These are phyloP conservation scores for Triplophysa tibetana DNA, from an alignment of 2,113 vertebrate genomes.

Conservation along the genomic window DNA sequence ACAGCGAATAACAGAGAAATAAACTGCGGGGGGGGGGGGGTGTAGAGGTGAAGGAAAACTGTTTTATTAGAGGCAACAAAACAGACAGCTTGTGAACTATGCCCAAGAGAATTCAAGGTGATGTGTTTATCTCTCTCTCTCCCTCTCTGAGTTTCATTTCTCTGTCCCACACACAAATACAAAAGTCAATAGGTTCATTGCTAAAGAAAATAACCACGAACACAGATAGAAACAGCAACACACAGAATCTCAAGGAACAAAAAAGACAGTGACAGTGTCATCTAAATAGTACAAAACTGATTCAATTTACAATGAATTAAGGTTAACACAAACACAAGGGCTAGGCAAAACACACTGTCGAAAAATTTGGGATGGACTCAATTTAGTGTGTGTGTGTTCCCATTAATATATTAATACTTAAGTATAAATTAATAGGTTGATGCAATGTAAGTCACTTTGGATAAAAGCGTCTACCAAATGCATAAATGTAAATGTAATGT, in stretches of 20 bases:
- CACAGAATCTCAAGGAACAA: slow-evolving; percentile 20
- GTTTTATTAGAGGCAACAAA: not conserved
- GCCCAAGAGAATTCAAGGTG: not conserved
- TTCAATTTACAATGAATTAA: not conserved
- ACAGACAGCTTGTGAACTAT: not conserved
- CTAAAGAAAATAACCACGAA: not conserved
- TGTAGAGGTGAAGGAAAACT: not conserved
- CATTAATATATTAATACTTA: no score
- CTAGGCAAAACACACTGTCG: no score
- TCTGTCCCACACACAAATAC: not conserved
- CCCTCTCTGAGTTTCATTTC: not conserved
- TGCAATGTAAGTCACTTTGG: no score
- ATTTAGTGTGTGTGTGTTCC: no score
- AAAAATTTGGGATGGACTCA: no score
- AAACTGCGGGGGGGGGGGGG: not conserved
- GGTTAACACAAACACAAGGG: no score
- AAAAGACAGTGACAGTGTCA: not conserved
- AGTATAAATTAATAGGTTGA: no score
- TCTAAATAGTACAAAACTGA: not conserved
- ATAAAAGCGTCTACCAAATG: no score
- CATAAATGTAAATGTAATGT: no score
- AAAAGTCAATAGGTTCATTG: not conserved
- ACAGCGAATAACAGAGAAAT: slow-evolving; percentile 11
- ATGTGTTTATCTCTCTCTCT: not conserved
- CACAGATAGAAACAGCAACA: not conserved